Evolutionary conservation across 1,140 invertebrate genomes (phyloP).

Genomic region (Bombus fervidus): DNA sequence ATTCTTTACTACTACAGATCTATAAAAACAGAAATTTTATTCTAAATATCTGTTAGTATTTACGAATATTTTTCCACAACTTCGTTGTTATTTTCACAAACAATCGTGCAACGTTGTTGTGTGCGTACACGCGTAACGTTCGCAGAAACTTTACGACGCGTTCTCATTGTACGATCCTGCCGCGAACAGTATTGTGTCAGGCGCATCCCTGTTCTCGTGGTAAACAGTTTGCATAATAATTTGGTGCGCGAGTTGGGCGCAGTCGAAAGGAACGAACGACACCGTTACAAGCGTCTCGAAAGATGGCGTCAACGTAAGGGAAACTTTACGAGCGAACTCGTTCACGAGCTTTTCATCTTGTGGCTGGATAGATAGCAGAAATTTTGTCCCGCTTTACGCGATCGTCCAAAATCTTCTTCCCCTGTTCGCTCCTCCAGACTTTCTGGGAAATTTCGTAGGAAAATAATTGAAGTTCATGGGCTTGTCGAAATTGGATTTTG

Average conservation of each 20-base stretch:
- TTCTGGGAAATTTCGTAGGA: background rate
- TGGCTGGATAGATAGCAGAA: slow-evolving; percentile 22
- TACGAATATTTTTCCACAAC: too few species aligned
- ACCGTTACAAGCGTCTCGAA: background rate
- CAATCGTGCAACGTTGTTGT: background rate
- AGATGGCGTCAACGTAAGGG: background rate
- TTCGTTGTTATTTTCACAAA: background rate
- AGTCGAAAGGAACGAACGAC: slow-evolving; percentile 14
- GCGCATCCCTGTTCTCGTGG: background rate
- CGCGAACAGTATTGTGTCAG: background rate
- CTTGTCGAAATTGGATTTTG: background rate
- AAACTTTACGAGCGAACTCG: slow-evolving; percentile 57
- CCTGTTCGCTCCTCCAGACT: too few species aligned
- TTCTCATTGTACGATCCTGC: slow-evolving; percentile 11
- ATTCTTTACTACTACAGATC: background rate
- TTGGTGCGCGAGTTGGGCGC: slow-evolving; percentile 30
- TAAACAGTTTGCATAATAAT: slow-evolving; percentile 49
- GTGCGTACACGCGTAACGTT: background rate
- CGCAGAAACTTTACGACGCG: background rate
- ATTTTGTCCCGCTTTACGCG: slow-evolving; percentile 8
- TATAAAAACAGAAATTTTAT: background rate
- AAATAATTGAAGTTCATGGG: background rate
- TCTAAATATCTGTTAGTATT: background rate
- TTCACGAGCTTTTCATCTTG: slow-evolving; percentile 56
- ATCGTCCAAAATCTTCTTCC: background rate